Evolutionary conservation across 2,888 invertebrate genomes (phyloP), one percentile per base, ranked within the genome.

Genomic region (Luffia ferchaultella): DNA sequence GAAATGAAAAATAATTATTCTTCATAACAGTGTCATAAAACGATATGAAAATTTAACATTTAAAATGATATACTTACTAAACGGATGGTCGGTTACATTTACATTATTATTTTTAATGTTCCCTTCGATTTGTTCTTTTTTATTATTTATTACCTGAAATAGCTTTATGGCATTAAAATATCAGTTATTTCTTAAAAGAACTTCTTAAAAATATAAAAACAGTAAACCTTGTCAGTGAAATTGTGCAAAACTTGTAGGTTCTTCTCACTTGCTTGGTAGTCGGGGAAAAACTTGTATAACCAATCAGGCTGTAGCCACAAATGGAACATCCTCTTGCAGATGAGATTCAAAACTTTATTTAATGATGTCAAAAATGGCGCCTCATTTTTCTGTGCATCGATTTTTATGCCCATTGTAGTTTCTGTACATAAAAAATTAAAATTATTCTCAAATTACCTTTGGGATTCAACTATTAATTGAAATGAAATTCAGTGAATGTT

Each of bases 141-240:
- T n/a, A n/a, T n/a, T n/a, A n/a, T n/a, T n/a, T n/a, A n/a, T n/a
- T n/a, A n/a, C n/a, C n/a, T n/a, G n/a, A n/a, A n/a, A n/a, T n/a
- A n/a, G n/a, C n/a, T n/a, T n/a, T n/a, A n/a, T n/a, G n/a, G n/a
- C n/a, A n/a, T n/a, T n/a, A n/a, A n/a, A n/a, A n/a, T n/a, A n/a
- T n/a, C n/a, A n/a, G n/a, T n/a, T n/a, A n/a, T n/a, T n/a, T n/a
- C n/a, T n/a, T n/a, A n/a, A n/a, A n/a, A n/a, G n/a, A n/a, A n/a
- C n/a, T n/a, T n/a, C n/a, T n/a, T n/a, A n/a, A n/a, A n/a, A n/a
- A n/a, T n/a, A n/a, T n/a, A n/a, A n/a, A n/a, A n/a, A n/a, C n/a
- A n/a, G n/a, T n/a, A n/a, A n/a, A 86, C 85, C 55, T 77, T 60
- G 55, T 85, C 70, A 16, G 77, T 89, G 59, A 91, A 89, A 2